phyloP scores from a whole-genome alignment of 2,888 invertebrate genomes.

The Allolobophora icterica region DNA sequence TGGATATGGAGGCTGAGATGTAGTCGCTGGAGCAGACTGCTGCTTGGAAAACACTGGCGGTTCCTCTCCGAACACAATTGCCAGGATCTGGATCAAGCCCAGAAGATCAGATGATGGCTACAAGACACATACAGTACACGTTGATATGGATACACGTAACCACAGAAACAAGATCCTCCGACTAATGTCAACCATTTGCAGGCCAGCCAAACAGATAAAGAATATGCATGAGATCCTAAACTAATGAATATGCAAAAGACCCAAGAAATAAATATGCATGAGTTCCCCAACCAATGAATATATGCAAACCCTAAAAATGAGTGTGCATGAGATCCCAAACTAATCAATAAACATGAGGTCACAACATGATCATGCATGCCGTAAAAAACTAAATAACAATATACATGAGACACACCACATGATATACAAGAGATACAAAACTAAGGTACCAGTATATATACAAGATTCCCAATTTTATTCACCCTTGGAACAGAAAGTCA shows the following conservation, averaged over 20 bases:
- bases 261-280: no score
- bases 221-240: background rate
- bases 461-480: no score
- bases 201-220: background rate
- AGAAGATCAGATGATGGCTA: constrained; percentile 82
- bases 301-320: no score
- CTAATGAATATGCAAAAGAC: background rate
- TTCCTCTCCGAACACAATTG: constrained; percentile 90
- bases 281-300: no score
- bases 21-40: constrained; percentile 14
- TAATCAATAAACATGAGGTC: no score
- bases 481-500: no score
- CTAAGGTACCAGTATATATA: no score
- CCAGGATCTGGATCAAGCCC: constrained; percentile 83
- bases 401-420: no score
- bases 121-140: constrained; percentile 44
- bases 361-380: no score
- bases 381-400: no score
- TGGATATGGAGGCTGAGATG: constrained; percentile 48
- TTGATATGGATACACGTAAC: background rate
- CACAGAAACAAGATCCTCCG: background rate
- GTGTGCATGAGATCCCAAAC: no score
- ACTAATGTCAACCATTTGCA: background rate
- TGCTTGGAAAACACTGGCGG: constrained; percentile 79
- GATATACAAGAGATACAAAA: no score